Evolutionary conservation across 2,113 vertebrate genomes (phyloP), one percentile per base, ranked within the genome.

Genomic region (Edolisoma coerulescens): DNA sequence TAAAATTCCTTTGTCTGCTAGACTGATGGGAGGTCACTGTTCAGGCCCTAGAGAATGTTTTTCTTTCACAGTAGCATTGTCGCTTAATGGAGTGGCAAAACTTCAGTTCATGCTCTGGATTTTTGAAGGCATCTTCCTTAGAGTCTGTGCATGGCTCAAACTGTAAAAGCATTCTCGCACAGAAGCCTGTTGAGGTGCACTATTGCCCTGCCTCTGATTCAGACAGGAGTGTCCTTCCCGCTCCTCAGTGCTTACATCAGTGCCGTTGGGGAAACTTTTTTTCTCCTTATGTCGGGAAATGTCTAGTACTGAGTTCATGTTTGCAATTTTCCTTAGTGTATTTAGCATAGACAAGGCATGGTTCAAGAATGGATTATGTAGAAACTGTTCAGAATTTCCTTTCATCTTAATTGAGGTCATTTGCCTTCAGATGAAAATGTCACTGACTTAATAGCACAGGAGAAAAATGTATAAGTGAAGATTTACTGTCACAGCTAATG

Each of bases 1-100:
- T 94, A 94, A 90, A 84, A 96, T 95, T 64, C 47, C 71, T 91
- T 93, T 11, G 12, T 85, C 52, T 94, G 44, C 35, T 60, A 83
- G 47, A 60, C 56, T 67, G 84, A 50, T 8, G 3, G 78, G 50
- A n/a, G 84, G 53, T 80, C 8, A 0, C 57, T 60, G 19, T 47
- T 85, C 27, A 47, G 45, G 22, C 76, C 54, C 37, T 50, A 30
- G 60, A 70, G 17, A 47, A n/a, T 79, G 39, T 59, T 83, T 73
- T 49, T 80, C 45, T 83, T 84, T 82, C 89, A 65, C n/a, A 57
- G 80, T 68, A 90, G 63, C 53, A 8, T 18, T 94, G 78, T 57
- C 45, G 33, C 79, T 94, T 69, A 68, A 65, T 59, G 27, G 60
- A 63, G 49, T 35, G 57, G 57, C 57, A 82, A 69, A 96, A 42